These are phyloP conservation scores for Plestiodon gilberti DNA, from an alignment of 2,113 vertebrate species.

Conservation along the genomic window DNA sequence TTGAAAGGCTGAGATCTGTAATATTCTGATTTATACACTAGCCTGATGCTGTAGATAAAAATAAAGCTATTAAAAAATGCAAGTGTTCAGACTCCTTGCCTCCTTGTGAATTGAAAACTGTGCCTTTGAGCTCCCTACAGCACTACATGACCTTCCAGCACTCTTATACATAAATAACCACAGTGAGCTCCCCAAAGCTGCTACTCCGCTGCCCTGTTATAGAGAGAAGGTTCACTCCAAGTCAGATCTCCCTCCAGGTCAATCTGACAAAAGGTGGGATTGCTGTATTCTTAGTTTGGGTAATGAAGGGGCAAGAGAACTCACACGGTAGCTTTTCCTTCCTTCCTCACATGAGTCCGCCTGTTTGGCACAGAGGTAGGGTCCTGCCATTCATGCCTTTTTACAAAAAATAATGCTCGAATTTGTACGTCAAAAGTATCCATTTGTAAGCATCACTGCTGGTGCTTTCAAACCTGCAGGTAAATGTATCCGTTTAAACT, in stretches of 20 bases:
- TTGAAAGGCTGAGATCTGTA: background rate
- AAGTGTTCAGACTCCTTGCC: background rate
- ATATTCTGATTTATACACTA: background rate
- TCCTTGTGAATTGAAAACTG: slow-evolving; percentile 33
- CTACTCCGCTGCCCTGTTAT: background rate
- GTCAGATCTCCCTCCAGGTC: background rate
- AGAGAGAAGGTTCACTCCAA: slow-evolving; percentile 12
- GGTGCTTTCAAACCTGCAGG: slow-evolving; percentile 41
- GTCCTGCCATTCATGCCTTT: slow-evolving; percentile 37
- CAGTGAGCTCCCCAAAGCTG: background rate
- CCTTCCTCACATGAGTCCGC: background rate
- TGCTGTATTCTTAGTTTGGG: background rate
- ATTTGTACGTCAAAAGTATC: slow-evolving; percentile 28
- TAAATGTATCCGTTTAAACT: slow-evolving; percentile 53
- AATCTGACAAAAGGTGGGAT: background rate
- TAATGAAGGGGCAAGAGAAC: slow-evolving; percentile 16
- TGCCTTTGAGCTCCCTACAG: background rate
- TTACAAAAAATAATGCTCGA: slow-evolving; percentile 11
- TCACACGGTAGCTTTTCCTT: background rate
- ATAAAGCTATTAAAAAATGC: background rate
- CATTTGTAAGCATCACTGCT: slow-evolving; percentile 39
- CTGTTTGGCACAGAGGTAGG: background rate
- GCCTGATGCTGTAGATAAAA: background rate
- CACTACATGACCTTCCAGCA: background rate
- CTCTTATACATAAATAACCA: slow-evolving; percentile 26